These are phyloP conservation scores for Dicrurus megarhynchus DNA, from an alignment of 2,113 vertebrate genomes.

Conservation along the genomic window DNA sequence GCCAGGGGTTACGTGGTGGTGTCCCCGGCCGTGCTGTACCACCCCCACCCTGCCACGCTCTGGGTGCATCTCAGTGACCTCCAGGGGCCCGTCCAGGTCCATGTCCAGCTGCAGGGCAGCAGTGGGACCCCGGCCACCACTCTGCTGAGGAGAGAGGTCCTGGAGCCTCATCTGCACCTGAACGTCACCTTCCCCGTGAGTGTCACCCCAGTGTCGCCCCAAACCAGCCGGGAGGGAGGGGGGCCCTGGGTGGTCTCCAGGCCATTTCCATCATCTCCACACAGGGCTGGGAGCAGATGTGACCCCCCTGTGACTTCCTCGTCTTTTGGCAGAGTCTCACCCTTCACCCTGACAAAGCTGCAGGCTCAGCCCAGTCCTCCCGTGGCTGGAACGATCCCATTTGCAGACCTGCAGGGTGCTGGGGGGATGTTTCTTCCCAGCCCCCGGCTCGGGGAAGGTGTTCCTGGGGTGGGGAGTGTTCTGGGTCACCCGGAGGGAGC, in stretches of 20 bases:
- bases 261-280: background rate
- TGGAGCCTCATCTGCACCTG: background rate
- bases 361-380: background rate
- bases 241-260: background rate
- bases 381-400: fast-evolving
- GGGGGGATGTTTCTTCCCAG: background rate
- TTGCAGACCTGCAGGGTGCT: background rate
- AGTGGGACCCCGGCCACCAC: background rate
- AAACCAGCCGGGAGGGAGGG: fast-evolving
- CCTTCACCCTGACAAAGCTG: background rate
- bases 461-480: background rate
- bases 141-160: background rate
- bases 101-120: background rate
- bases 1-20: background rate
- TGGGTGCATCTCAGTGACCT: constrained; percentile 34
- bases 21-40: background rate
- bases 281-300: background rate
- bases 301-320: background rate
- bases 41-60: background rate
- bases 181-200: constrained; percentile 3
- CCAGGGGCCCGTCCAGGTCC: background rate
- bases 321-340: background rate
- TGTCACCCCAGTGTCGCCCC: background rate
- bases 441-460: background rate
- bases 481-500: background rate